Evolutionary conservation across 64 coral and sea anemone genomes (phyloP).

Genomic region (Exaiptasia diaphana): DNA sequence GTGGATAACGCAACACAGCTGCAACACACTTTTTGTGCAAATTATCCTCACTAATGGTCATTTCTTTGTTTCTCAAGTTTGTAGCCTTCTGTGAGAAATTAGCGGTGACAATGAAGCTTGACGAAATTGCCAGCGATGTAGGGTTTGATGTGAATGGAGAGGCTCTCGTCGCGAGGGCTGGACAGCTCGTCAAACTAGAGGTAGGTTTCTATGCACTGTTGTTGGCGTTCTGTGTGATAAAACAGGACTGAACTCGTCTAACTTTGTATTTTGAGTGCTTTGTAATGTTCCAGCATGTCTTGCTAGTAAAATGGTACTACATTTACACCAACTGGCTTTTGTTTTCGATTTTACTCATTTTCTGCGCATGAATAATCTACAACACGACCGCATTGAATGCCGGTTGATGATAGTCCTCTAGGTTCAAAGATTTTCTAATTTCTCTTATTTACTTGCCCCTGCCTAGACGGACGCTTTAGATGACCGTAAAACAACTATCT

Average conservation of each 20-base stretch:
- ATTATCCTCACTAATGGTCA: too few relatives aligned
- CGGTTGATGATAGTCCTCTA: too few relatives aligned
- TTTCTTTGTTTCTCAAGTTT: conserved; percentile 45
- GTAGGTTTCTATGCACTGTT: conserved; percentile 30
- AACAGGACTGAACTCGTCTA: too few relatives aligned
- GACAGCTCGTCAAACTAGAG: conserved; percentile 91
- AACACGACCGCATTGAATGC: too few relatives aligned
- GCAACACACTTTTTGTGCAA: too few relatives aligned
- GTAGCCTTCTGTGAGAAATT: conserved; percentile 94
- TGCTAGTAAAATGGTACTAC: too few relatives aligned
- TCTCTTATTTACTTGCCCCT: neutral
- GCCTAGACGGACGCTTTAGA: conserved; percentile 75
- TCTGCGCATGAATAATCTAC: too few relatives aligned
- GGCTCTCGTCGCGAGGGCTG: conserved; percentile 79
- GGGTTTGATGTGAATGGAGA: conserved; percentile 97
- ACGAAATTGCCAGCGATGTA: conserved; percentile 90
- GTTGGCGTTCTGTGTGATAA: too few relatives aligned
- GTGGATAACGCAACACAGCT: too few relatives aligned
- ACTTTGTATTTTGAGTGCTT: too few relatives aligned
- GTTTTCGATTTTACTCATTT: too few relatives aligned
- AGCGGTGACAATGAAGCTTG: conserved; percentile 80
- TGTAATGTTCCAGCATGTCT: neutral
- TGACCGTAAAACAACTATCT: conserved; percentile 83
- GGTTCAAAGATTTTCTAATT: neutral
- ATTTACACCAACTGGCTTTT: too few relatives aligned